Percentiles rank a stretch among this genome's conserved stretches.
Evolutionary conservation across 2,888 invertebrate species (phyloP).

Genomic region (Chouioia cunea): DNA sequence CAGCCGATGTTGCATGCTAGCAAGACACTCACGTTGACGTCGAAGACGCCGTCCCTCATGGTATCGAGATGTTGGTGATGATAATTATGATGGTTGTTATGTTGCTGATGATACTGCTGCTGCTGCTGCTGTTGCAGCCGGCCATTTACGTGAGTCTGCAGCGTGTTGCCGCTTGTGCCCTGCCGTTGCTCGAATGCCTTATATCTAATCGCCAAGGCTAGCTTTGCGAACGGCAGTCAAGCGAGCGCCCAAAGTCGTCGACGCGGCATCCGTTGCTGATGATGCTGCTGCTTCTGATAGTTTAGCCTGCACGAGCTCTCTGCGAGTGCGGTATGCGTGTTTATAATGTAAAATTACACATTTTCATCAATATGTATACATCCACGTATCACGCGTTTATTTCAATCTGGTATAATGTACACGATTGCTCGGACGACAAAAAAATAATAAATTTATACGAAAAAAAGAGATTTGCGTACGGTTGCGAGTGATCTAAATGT

Average conservation of each 20-base stretch:
- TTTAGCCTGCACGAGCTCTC: no score
- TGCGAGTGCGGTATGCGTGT: neutral
- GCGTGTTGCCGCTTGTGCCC: neutral
- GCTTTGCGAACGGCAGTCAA: neutral
- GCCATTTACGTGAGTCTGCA: neutral
- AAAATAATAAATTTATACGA: no score
- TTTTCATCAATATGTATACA: no score
- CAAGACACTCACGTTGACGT: slow-evolving; percentile 54
- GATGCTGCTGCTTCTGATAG: no score
- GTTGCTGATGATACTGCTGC: neutral
- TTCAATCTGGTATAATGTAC: no score
- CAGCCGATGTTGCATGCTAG: neutral
- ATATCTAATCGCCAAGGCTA: neutral
- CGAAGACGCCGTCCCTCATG: slow-evolving; percentile 54
- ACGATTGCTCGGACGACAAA: no score
- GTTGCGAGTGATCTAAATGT: no score
- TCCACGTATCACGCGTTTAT: no score
- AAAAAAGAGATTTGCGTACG: no score
- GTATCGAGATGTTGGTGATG: slow-evolving; percentile 5
- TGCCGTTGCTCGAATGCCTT: neutral
- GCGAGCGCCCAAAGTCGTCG: neutral
- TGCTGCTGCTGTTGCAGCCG: slow-evolving; percentile 8
- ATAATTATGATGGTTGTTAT: neutral
- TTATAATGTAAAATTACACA: no score
- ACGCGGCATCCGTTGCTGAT: neutral